Percentiles rank a stretch among this genome's conserved stretches.
Conservation (phyloP, 1,140 invertebrate species). For the Bombus waltoni region DNA sequence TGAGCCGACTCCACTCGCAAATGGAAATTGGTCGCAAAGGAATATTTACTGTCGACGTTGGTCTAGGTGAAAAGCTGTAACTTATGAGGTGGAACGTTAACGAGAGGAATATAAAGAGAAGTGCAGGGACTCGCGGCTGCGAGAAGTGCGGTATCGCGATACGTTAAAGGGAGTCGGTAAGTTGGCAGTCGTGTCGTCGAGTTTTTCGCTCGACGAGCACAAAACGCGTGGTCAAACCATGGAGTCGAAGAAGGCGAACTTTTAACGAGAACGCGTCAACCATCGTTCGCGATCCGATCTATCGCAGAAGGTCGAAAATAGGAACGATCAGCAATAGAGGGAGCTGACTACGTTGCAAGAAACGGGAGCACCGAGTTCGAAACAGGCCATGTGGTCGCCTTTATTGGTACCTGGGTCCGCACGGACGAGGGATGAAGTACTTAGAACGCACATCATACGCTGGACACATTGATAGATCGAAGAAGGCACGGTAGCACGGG, state of each 20-base stretch:
- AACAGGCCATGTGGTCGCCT: neutral
- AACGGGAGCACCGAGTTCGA: neutral
- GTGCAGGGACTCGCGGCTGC: constrained; percentile 37
- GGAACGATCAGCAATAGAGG: no score
- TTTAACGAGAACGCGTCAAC: no score
- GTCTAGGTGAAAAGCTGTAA: constrained; percentile 62
- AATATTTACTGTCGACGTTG: constrained; percentile 60
- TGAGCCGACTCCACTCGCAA: constrained; percentile 42
- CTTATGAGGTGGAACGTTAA: constrained; percentile 47
- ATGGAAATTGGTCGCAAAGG: constrained; percentile 67
- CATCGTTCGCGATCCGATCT: no score
- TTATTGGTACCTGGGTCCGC: neutral
- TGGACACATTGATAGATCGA: constrained; percentile 63
- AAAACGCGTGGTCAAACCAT: neutral
- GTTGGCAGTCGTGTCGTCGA: neutral
- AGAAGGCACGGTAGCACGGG: constrained; percentile 20
- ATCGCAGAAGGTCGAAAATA: no score
- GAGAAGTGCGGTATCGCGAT: neutral
- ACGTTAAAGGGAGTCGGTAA: constrained; percentile 1
- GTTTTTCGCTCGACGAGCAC: neutral
- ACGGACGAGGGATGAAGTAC: constrained; percentile 49
- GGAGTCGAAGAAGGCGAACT: neutral
- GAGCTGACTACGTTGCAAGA: no score
- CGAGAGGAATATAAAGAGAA: constrained; percentile 45
- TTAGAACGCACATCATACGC: constrained; percentile 58